Base-by-base conservation (phyloP, 2,888 invertebrate species). In the Gnatocerus cornutus region DNA sequence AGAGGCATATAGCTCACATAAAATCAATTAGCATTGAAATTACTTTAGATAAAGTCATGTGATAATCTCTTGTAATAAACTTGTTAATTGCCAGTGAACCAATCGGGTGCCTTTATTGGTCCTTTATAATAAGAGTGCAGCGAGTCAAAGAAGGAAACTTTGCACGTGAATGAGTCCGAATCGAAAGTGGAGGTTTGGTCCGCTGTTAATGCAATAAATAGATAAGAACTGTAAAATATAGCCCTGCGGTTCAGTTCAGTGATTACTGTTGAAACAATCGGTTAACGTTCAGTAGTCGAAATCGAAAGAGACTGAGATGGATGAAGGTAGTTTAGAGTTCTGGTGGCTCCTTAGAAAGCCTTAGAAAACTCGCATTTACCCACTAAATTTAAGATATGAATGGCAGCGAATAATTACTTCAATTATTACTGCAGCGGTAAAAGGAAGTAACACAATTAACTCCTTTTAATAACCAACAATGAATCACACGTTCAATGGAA, bases 11-110 rank as follows among this genome's bases (percentile, higher is more conserved):
- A 66, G 73, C 71, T 72, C 80, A 80, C 80, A 80, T 80, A 81
- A 81, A 83, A 83, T 83, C 83, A 83, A 83, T 83, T 82, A 82
- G 81, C 81, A 82, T 80, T 77, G 80, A 79, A 83, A 82, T 83
- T 82, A 79, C 81, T 80, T 78, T 79, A 82, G 83, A 83, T 83
- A 81, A 78, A 82, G 82, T 80, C 81, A 80, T 80, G 79, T 78
- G 83, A 83, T 83, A 83, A 83, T 83, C 80, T 78, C 77, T 76
- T 79, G 82, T 83, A 83, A 83, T 83, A 83, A 83, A 83, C 83
- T 81, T 81, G 83, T 83, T 83, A 83, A 83, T 83, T 83, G 83
- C 81, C 77, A 75, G 76, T 71, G 80, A 79, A 77, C 83, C 83
- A 83, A 83, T 83, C 81, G 73, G 74, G 75, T 75, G 77, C 75